phyloP scores from a whole-genome alignment of 2,888 invertebrate species.

The Lasiommata megera region DNA sequence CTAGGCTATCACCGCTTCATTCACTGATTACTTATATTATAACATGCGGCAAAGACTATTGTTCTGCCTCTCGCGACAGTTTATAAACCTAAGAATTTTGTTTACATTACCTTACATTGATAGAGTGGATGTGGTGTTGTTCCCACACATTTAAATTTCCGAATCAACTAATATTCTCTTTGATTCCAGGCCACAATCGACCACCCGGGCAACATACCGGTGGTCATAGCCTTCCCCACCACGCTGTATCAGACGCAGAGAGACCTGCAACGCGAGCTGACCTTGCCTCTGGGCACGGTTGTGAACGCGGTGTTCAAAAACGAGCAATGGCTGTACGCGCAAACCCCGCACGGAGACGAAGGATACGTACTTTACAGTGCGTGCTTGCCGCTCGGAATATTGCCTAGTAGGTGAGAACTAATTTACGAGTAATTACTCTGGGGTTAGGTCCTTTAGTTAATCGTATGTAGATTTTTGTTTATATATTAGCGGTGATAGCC shows the following conservation, averaged over 20 bases:
- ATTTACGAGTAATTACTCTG: no score
- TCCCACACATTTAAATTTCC: not conserved
- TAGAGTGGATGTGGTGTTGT: no score
- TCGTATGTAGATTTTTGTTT: no score
- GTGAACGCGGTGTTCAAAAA: conserved; percentile 94
- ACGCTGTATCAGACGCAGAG: conserved; percentile 87
- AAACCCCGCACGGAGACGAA: conserved; percentile 92
- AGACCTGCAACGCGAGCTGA: conserved; percentile 85
- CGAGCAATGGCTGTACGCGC: conserved; percentile 91
- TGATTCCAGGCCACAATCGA: conserved; percentile 86
- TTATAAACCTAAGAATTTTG: no score
- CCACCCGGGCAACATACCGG: conserved; percentile 92
- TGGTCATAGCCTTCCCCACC: conserved; percentile 88
- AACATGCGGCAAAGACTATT: no score
- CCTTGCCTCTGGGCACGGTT: conserved; percentile 89
- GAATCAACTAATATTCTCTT: not conserved
- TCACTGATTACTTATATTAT: no score
- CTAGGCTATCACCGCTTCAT: no score
- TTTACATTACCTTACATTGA: no score
- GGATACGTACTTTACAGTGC: conserved; percentile 90
- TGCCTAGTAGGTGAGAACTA: conserved; percentile 74
- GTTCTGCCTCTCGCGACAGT: no score
- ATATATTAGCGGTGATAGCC: no score
- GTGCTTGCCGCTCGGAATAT: conserved; percentile 88
- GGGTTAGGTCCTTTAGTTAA: no score